Evolutionary conservation across 1,140 invertebrate species (phyloP), one percentile per base, ranked within the genome.

Genomic region (Leptinotarsa undecemlineata): DNA sequence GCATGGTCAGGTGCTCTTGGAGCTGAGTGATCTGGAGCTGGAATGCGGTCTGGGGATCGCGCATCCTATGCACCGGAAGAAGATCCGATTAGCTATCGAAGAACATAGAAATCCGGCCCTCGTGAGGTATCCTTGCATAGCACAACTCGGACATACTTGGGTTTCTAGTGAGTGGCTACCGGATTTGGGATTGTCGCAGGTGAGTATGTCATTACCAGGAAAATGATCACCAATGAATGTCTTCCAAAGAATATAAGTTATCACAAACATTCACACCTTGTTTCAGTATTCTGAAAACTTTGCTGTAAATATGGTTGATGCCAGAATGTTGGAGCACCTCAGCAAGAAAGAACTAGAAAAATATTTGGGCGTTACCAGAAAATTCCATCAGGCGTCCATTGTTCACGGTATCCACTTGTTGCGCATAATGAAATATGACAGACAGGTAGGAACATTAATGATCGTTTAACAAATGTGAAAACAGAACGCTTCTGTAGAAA

Each of bases 331-430:
- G 78, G 95, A 97, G 84, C 93, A 94, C 61, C 88, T 98, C 48
- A 95, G 94, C 79, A 96, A 96, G 86, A 97, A 97, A 84, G 96
- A 98, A 82, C 86, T 98, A 77, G 96, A 98, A 85, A 97, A 97
- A 84, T 92, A 95, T 83, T 89, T 98, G 15, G 93, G 93, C 1
- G 94, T 97, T 8, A 95, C 94, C 42, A 89, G 95, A 68, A 97
- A 97, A 85, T 96, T 96, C 85, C 95, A 97, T 87, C 95, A 97
- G 86, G 94, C 95, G 4, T 96, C 95, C 79, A 94, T 98, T 78
- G 93, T 97, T 57, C 95, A 97, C 82, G 96, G 92, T 78, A 95
- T 98, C 79, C 95, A 97, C 87, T 87, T 98, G 74, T 88, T 98
- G 73, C 89, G 95, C 74, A 94, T 96, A 86, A 91, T 97, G 84